Evolutionary conservation across 1,140 invertebrate species (phyloP), one percentile per base, ranked within the genome.

Genomic region (Drosophila novamexicana): DNA sequence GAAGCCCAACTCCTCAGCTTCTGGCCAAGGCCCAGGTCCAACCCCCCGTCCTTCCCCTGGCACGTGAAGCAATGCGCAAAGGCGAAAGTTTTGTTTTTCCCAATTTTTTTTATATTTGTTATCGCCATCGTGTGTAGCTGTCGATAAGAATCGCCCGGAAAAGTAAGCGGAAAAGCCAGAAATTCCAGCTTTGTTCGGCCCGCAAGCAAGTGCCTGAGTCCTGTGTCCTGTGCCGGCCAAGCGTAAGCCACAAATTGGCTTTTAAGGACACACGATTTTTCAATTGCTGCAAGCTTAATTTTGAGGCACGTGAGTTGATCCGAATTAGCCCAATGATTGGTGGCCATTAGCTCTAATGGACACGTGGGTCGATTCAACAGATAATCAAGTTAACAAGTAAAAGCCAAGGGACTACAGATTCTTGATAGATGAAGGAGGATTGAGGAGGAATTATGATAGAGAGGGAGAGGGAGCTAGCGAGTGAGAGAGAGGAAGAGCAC

Each of bases 81-180:
- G 32, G 50, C 37, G 44, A 81, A 85, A 79, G 73, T 81, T 81
- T 72, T 72, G 59, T 14, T 68, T 77, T 68, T 72, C 63, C 59
- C 34, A 76, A 81, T 61, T 68, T 49, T 49, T 70, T 75, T 72
- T 72, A 29, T 29, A 29, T 81, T 65, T 73, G 59, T 77, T 79
- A 81, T 81, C 77, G 61, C 37, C 56, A 52, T 56, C 64, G 54
- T 79, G 72, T 76, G 71, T 74, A 69, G 71, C 32, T 74, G 42
- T 29, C 61, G 72, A 75, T 75, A 75, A 75, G 32, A 22, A 75
- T 75, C 72, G 58, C 42, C 61, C 65, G 58, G 42, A 47, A 10
- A 34, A 34, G 9, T 12, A 18, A 18, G 29, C 63, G 29, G 12
- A 10, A 57, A 22, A 22, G 40, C 14, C 3, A 50, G 7, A 10